Conservation (phyloP, 2,113 vertebrate species). For the Lepus timidus region DNA sequence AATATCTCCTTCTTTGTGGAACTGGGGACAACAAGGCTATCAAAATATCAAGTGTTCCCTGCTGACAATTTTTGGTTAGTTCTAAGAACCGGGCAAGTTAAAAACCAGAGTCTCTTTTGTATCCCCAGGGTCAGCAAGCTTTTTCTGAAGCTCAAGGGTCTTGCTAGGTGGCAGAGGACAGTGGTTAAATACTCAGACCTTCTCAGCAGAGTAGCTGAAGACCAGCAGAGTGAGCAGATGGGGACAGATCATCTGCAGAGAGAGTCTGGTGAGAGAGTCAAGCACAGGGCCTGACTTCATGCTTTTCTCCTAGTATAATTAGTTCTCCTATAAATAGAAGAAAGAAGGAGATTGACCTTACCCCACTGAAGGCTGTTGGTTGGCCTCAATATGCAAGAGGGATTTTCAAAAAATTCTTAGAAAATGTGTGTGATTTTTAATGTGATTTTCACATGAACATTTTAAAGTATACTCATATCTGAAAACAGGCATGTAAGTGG, state of each 20-base stretch:
- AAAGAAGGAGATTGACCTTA: not conserved
- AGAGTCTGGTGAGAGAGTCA: not conserved
- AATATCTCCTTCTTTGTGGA: constrained; percentile 25
- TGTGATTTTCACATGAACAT: too few relatives aligned
- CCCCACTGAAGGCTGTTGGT: not conserved
- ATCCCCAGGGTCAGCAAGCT: not conserved
- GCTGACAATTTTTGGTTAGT: constrained; percentile 52
- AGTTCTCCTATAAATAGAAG: not conserved
- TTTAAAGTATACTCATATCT: too few relatives aligned
- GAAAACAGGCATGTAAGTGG: not conserved
- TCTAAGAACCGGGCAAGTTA: not conserved
- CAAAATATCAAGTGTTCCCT: constrained; percentile 59
- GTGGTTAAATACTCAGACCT: not conserved
- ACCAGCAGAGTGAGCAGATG: not conserved
- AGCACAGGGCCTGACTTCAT: not conserved
- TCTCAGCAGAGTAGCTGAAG: not conserved
- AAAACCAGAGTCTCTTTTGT: constrained; percentile 13
- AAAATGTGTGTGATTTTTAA: too few relatives aligned
- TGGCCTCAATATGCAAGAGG: not conserved
- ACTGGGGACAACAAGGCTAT: constrained; percentile 1
- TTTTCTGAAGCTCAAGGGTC: constrained; percentile 33
- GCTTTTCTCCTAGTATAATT: not conserved
- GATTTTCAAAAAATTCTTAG: not conserved
- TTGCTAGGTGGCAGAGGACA: not conserved
- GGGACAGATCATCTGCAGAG: not conserved